A percentile compares a stretch with the other conserved stretches of the same genome.
phyloP scores from a whole-genome alignment of 2,797 vertebrate species.

The Anguilla pacifica region DNA sequence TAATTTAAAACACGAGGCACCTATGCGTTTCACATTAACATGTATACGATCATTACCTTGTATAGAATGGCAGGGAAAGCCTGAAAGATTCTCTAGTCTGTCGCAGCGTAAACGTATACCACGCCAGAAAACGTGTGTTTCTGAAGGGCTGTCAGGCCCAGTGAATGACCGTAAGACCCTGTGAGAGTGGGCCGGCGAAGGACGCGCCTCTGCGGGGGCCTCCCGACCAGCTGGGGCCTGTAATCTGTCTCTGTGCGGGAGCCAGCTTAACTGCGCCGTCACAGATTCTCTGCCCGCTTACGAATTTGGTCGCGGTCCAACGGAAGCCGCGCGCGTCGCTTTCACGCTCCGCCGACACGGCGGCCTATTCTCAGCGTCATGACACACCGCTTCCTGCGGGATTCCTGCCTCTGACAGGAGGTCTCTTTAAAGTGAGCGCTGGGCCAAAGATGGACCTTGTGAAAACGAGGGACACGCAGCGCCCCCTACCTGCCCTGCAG shows the following conservation, averaged over 20 bases:
- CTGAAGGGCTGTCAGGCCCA: background rate
- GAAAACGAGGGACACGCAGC: background rate
- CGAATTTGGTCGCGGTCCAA: background rate
- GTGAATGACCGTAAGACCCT: background rate
- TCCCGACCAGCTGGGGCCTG: background rate
- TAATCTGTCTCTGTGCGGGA: background rate
- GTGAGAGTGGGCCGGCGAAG: background rate
- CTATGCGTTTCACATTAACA: no score
- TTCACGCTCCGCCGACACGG: background rate
- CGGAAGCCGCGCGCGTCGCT: background rate
- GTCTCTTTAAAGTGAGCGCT: background rate
- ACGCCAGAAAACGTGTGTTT: no score
- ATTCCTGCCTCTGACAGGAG: background rate
- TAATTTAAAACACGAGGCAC: no score
- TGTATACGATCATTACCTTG: no score
- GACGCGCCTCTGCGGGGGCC: background rate
- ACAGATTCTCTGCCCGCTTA: background rate
- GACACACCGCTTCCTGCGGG: background rate
- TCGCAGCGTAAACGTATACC: no score
- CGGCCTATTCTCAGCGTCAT: background rate
- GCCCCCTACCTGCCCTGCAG: background rate
- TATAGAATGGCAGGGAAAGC: no score
- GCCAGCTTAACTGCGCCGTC: background rate
- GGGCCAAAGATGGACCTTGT: background rate
- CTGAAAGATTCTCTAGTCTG: no score